phyloP scores from a whole-genome alignment of 2,797 vertebrate genomes.

The Enteromius afrohamiltoni region DNA sequence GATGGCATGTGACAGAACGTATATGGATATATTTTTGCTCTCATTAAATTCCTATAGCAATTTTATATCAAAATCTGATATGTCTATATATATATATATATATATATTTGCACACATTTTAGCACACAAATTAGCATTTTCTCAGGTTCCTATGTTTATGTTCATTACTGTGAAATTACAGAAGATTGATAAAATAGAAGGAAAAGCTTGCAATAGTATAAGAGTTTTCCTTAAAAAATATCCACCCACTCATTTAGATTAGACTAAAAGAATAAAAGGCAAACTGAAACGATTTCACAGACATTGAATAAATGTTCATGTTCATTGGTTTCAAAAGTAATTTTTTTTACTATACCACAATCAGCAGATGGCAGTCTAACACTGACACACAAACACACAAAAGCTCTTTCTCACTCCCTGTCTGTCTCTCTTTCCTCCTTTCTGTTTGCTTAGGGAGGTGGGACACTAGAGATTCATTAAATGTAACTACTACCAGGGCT shows the following conservation, averaged over 20 bases:
- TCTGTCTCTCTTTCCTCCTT: constrained; percentile 28
- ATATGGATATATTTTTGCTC: not conserved
- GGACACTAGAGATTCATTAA: constrained; percentile 77
- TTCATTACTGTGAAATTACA: too few species aligned
- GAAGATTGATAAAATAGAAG: not conserved
- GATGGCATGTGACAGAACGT: not conserved
- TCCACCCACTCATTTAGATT: not conserved
- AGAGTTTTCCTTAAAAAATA: not conserved
- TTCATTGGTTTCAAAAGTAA: not conserved
- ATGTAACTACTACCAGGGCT: constrained; percentile 82
- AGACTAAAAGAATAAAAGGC: not conserved
- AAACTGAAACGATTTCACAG: not conserved
- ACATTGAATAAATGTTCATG: not conserved
- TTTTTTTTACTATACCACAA: constrained; percentile 4
- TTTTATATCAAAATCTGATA: not conserved
- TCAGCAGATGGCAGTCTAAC: constrained; percentile 65
- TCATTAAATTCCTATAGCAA: not conserved
- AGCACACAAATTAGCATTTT: too few species aligned
- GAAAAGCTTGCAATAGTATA: not conserved
- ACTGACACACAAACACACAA: constrained; percentile 37
- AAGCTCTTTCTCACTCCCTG: not conserved
- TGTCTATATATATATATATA: not conserved
- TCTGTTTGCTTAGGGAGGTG: constrained; percentile 66
- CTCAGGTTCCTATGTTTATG: too few species aligned
- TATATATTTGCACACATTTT: not conserved